Conservation (phyloP, 2,797 vertebrate species). For the Muscicapa comitata region DNA sequence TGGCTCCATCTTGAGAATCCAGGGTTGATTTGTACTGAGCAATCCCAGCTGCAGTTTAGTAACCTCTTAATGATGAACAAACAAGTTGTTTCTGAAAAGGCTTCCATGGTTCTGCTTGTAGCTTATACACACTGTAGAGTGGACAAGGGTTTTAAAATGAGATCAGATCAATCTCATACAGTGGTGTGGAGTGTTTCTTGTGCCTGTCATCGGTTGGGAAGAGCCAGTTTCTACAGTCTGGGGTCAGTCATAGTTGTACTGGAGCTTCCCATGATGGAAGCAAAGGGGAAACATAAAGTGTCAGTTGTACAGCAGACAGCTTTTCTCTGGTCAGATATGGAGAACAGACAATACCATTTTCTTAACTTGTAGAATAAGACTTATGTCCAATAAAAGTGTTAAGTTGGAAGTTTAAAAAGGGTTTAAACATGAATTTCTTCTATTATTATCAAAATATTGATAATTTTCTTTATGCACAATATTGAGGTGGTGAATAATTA, state of each 20-base stretch:
- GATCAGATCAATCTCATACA: background rate
- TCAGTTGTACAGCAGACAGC: background rate
- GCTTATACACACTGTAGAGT: background rate
- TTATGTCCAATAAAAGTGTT: background rate
- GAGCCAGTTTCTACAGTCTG: background rate
- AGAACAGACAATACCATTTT: background rate
- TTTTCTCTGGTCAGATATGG: background rate
- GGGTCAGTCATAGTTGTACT: background rate
- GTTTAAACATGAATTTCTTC: background rate
- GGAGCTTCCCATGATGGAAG: background rate
- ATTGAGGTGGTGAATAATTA: background rate
- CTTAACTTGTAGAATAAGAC: background rate
- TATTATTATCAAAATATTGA: background rate
- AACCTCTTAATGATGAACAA: background rate
- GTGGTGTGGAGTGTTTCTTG: background rate
- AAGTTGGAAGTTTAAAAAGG: background rate
- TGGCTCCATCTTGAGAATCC: background rate
- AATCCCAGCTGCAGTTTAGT: background rate
- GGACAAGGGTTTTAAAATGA: background rate
- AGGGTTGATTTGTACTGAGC: background rate
- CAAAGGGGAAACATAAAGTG: accelerated
- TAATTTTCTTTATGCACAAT: background rate
- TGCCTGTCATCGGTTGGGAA: background rate
- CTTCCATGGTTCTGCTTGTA: background rate
- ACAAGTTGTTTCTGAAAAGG: background rate